phyloP scores from a whole-genome alignment of 2,888 invertebrate species.

The Drosophila fulvimacula region DNA sequence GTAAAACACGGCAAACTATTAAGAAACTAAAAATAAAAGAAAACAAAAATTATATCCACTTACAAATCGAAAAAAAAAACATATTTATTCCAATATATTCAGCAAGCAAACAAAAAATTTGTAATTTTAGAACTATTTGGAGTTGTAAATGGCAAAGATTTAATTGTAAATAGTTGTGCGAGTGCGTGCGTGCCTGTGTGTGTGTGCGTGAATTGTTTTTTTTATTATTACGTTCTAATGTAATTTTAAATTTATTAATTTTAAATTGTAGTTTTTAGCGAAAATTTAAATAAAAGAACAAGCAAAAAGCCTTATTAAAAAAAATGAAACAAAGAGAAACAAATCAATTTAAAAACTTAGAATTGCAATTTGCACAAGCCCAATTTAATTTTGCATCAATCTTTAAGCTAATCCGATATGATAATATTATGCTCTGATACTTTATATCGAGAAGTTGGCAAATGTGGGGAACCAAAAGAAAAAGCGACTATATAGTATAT shows the following conservation, averaged over 20 bases:
- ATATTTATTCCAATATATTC: slow-evolving; percentile 74
- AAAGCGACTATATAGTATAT: slow-evolving; percentile 13
- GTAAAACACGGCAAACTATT: slow-evolving; percentile 37
- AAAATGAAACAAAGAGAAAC: slow-evolving; percentile 17
- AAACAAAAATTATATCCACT: slow-evolving; percentile 24
- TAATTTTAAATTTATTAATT: slow-evolving; percentile 75
- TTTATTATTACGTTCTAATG: slow-evolving; percentile 73
- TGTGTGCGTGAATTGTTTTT: slow-evolving; percentile 59
- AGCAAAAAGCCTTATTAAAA: slow-evolving; percentile 76
- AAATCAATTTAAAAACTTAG: slow-evolving; percentile 36
- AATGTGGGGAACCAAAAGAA: slow-evolving; percentile 22
- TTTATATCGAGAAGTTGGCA: slow-evolving; percentile 11
- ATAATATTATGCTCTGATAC: slow-evolving; percentile 3
- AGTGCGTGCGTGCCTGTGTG: neutral
- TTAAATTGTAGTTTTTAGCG: slow-evolving; percentile 78
- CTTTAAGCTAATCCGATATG: slow-evolving; percentile 8
- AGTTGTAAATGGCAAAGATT: slow-evolving; percentile 48
- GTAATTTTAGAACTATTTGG: slow-evolving; percentile 52
- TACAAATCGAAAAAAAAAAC: slow-evolving; percentile 40
- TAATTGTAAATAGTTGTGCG: slow-evolving; percentile 65
- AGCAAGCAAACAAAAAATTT: slow-evolving; percentile 41
- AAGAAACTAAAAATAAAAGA: slow-evolving; percentile 13
- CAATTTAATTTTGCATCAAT: slow-evolving; percentile 50
- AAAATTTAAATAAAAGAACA: slow-evolving; percentile 78
- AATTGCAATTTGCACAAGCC: slow-evolving; percentile 37